Conservation (phyloP, 2,797 vertebrate species). For the Bucorvus abyssinicus region DNA sequence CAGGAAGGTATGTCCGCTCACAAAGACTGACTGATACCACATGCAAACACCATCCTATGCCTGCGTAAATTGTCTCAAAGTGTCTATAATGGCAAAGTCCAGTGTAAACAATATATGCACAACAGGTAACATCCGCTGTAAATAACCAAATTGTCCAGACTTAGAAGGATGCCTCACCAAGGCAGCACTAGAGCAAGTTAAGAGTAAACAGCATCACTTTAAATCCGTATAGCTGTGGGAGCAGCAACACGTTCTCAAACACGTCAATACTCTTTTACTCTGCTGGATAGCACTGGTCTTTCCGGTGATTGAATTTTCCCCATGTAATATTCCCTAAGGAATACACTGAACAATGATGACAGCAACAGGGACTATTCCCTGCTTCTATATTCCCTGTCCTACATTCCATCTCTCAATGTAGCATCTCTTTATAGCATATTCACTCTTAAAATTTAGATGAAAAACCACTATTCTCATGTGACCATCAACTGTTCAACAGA, state of each 20-base stretch:
- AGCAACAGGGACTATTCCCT: background rate
- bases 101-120: background rate
- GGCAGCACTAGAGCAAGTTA: background rate
- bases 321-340: background rate
- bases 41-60: background rate
- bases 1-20: background rate
- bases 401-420: background rate
- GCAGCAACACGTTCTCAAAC: background rate
- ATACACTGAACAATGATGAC: background rate
- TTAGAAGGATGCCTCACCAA: background rate
- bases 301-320: background rate
- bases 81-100: background rate
- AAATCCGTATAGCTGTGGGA: background rate
- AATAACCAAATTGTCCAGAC: background rate
- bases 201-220: background rate
- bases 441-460: background rate
- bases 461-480: background rate
- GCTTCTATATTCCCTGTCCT: background rate
- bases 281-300: background rate
- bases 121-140: rapidly evolving
- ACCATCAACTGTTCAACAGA: background rate
- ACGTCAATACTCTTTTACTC: background rate
- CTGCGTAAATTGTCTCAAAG: background rate
- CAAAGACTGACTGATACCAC: background rate
- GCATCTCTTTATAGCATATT: background rate